phyloP scores from a whole-genome alignment of 2,888 invertebrate species.

The Eupithecia dodoneata region DNA sequence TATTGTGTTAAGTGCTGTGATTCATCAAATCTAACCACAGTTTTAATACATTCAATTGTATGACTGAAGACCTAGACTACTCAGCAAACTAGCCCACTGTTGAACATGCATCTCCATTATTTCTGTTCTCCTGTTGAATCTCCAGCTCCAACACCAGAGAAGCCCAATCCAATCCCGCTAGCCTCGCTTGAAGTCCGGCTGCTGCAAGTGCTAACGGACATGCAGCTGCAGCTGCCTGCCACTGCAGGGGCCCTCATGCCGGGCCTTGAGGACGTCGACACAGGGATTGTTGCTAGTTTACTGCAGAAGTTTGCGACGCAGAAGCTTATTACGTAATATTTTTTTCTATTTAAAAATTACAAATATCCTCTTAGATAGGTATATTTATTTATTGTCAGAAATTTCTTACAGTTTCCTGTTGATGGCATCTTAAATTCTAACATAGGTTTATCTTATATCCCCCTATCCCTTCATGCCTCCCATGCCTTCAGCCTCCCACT shows the following conservation, averaged over 20 bases:
- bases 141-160: conserved; percentile 54
- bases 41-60: not conserved
- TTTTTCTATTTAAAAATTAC: not conserved
- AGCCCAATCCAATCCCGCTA: conserved; percentile 63
- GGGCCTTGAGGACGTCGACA: conserved; percentile 74
- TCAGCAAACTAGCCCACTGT: too few species aligned
- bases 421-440: too few species aligned
- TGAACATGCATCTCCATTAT: too few species aligned
- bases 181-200: conserved; percentile 74
- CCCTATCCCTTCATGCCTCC: too few species aligned
- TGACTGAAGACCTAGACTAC: not conserved
- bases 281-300: conserved; percentile 74
- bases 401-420: too few species aligned
- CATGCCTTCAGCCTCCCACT: too few species aligned
- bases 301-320: conserved; percentile 80
- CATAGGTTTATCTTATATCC: too few species aligned
- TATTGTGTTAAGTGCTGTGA: not conserved
- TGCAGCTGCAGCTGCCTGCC: conserved; percentile 77
- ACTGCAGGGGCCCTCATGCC: conserved; percentile 74
- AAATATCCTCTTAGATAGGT: too few species aligned
- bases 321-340: conserved; percentile 73
- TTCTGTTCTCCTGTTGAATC: not conserved
- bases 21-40: not conserved
- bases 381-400: too few species aligned
- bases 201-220: conserved; percentile 76